Base-by-base conservation (phyloP, 2,888 invertebrate genomes). In the Rotaria magnacalcarata region DNA sequence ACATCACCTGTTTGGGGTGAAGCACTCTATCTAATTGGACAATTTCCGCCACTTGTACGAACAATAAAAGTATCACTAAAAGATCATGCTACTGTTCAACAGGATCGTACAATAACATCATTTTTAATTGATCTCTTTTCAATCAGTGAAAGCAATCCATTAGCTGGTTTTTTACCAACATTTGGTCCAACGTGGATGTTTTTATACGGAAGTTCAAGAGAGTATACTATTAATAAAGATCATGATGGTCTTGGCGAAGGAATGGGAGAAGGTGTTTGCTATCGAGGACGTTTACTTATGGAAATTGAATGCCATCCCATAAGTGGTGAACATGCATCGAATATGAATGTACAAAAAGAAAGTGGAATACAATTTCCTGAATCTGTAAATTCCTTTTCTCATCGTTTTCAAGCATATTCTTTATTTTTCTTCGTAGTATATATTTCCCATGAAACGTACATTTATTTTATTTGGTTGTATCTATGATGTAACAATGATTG, bases 121-220 rank as follows among this genome's bases (percentile, higher is more conserved):
- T 34, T 34, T 27, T 4, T 34, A 10, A 34, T 67, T 19, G 67
- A 67, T 34, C 67, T 67, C 7, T 67, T 67, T 34, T 41, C 6
- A 14, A 67, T 67, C 0, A 67, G 67, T 67, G 67, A 67, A 67
- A 27, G 34, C 19, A 86, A 27, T 56, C 10, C 43, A 47, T 16
- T 16, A 54, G 7, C 87, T 89, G 89, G 89, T 5, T 88, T 89
- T 67, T 87, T 89, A 67, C 89, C 89, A 19, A 89, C 88, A 16
- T 89, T 88, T 84, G 89, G 89, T 41, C 89, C 89, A 6, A 87
- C 87, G 84, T 89, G 89, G 89, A 52, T 89, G 34, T 88, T 89
- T 86, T 87, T 89, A 84, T 89, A 89, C 84, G 89, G 89, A 19
- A 88, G 88, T 4, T 88, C 88, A 16, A 85, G 89, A n/a, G 86